Evolutionary conservation across 2,113 vertebrate species (phyloP), one percentile per base, ranked within the genome.

Genomic region (Tautogolabrus adspersus): DNA sequence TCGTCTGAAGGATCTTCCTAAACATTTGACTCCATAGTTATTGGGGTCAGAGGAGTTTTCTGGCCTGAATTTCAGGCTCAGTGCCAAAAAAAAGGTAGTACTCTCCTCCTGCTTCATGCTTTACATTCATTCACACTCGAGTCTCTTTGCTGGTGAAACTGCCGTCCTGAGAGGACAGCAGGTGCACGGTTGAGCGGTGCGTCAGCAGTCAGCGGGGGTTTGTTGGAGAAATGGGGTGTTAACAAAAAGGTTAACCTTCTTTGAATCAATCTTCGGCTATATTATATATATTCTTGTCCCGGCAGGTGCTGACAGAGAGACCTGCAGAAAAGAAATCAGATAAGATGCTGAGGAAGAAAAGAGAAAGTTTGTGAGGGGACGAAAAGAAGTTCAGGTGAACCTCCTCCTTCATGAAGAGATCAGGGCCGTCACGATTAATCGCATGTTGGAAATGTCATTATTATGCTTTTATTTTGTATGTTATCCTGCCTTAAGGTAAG

Each of bases 181-280:
- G 73, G 72, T 71, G 72, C 64, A 76, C 47, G 82, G 57, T 38
- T 54, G 60, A 58, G 26, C 19, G 70, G 75, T 76, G 55, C 21
- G 15, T 70, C 76, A 60, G 64, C 30, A 22, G 66, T 40, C 18
- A 5, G 10, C 6, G 23, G 47, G 47, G 26, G 64, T 38, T 56
- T 66, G 57, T 51, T 21, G 46, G 58, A 75, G 26, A 68, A 51
- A 74, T 19, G n/a, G 56, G 70, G 75, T 81, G 77, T 81, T 87
- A 84, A 84, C 61, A 77, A 65, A 73, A 84, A 78, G 75, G 75
- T 60, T 72, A 78, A 84, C 57, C 78, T 68, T 72, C 67, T 72
- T 52, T 68, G 62, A 72, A 66, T 87, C 74, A 72, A 65, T 81
- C 62, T 52, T 62, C 40, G 40, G 55, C 75, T 68, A 22, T 49